A percentile compares a stretch with the other conserved stretches of the same genome.
Evolutionary conservation across 2,797 vertebrate species (phyloP).

Genomic region (Sarcophilus harrisii): DNA sequence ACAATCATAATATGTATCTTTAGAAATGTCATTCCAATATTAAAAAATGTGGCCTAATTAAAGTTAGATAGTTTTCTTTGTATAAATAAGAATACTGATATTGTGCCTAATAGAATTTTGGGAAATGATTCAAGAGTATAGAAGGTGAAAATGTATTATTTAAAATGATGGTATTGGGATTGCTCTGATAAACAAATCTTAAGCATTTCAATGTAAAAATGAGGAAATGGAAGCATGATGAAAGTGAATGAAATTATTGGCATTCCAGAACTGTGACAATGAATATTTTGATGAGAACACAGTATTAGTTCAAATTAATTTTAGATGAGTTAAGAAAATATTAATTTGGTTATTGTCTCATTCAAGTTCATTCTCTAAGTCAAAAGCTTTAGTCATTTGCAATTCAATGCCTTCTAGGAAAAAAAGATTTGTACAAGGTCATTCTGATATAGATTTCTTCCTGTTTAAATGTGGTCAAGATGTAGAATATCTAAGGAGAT

Average conservation of each 20-base stretch:
- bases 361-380: not conserved
- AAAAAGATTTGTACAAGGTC: not conserved
- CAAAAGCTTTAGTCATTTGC: not conserved
- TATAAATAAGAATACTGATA: constrained; percentile 20
- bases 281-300: not conserved
- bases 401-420: not conserved
- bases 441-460: not conserved
- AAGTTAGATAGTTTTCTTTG: not conserved
- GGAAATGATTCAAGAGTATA: constrained; percentile 13
- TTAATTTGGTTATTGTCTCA: not conserved
- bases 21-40: not conserved
- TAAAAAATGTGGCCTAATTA: not conserved
- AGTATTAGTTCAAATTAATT: not conserved
- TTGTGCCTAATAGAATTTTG: constrained; percentile 31
- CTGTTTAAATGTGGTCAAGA: not conserved
- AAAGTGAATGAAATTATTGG: constrained; percentile 6
- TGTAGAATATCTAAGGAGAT: not conserved
- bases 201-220: constrained; percentile 35
- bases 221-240: constrained; percentile 22
- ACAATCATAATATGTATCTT: not conserved
- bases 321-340: not conserved
- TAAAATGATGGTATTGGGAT: not conserved
- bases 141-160: constrained; percentile 27
- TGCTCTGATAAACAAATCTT: not conserved
- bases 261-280: not conserved